Evolutionary conservation across 2,797 vertebrate species (phyloP).

Genomic region (Urosaurus nigricauda): DNA sequence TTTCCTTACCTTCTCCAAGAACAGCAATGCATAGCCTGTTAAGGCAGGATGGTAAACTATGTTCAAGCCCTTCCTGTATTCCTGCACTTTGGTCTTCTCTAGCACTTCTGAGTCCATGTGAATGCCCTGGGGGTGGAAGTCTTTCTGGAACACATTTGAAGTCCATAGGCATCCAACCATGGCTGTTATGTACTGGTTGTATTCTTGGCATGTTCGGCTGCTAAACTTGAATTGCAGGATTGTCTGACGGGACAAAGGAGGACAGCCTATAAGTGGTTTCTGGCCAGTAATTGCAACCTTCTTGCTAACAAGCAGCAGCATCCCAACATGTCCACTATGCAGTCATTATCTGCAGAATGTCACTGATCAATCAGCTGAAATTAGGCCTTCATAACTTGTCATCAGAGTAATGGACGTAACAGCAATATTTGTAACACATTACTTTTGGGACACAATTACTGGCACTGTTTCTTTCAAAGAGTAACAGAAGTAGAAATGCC

Average conservation of each 20-base stretch:
- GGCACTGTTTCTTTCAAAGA: not conserved
- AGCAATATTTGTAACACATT: not conserved
- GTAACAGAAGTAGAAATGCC: not conserved
- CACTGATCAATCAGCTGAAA: not conserved
- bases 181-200: conserved; percentile 86
- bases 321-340: not conserved
- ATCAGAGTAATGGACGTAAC: not conserved
- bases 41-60: conserved; percentile 91
- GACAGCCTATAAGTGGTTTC: conserved; percentile 31
- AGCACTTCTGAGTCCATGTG: conserved; percentile 81
- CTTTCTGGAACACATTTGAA: conserved; percentile 83
- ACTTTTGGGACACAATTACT: not conserved
- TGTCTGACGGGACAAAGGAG: conserved; percentile 66
- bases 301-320: not conserved
- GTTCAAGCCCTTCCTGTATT: conserved; percentile 82
- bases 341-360: not conserved
- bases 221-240: conserved; percentile 85
- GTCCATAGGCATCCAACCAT: conserved; percentile 95
- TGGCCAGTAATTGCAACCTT: not conserved
- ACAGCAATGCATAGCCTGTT: conserved; percentile 83
- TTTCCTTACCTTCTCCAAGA: conserved; percentile 86
- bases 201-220: conserved; percentile 85
- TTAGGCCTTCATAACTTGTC: not conserved
- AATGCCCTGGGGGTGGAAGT: conserved; percentile 73
- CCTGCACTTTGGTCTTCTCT: conserved; percentile 74